A percentile compares a stretch with the other conserved stretches of the same genome.
Conservation (phyloP, 2,888 invertebrate genomes). For the Labia minor region DNA sequence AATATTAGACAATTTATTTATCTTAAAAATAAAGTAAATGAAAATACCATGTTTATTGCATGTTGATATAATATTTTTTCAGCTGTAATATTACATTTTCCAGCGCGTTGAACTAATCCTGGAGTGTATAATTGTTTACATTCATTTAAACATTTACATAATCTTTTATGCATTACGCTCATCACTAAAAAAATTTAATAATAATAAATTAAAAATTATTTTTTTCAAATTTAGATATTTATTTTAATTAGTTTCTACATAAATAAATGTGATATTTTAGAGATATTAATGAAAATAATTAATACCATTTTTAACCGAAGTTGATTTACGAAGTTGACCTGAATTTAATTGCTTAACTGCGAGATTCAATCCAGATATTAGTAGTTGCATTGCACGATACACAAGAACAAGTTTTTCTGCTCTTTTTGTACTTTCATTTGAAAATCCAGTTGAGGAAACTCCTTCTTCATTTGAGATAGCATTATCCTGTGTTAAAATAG, state of each 20-base stretch:
- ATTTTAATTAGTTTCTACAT: slow-evolving; percentile 5
- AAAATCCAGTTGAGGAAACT: slow-evolving; percentile 16
- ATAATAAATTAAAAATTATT: neutral
- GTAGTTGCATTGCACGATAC: slow-evolving; percentile 81
- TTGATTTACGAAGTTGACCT: slow-evolving; percentile 79
- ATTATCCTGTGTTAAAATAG: slow-evolving; percentile 22
- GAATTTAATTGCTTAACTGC: slow-evolving; percentile 77
- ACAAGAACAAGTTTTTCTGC: slow-evolving; percentile 77
- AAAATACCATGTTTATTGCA: slow-evolving; percentile 86
- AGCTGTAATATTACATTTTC: slow-evolving; percentile 57
- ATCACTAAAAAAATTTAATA: slow-evolving; percentile 54
- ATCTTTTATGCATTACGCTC: slow-evolving; percentile 80
- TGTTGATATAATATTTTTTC: slow-evolving; percentile 95
- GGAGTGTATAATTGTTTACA: slow-evolving; percentile 77
- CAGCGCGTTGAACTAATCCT: slow-evolving; percentile 56
- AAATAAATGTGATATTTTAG: neutral
- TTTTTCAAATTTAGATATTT: too few relatives aligned
- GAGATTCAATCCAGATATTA: slow-evolving; percentile 85
- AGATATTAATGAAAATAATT: neutral
- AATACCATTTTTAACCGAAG: slow-evolving; percentile 77
- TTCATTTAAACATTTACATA: slow-evolving; percentile 75
- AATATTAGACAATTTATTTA: too few relatives aligned
- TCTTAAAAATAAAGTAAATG: neutral
- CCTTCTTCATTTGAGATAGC: slow-evolving; percentile 23
- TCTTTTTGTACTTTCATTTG: slow-evolving; percentile 38